phyloP scores from a whole-genome alignment of 2,888 invertebrate genomes.

The Caenorhabditis japonica region DNA sequence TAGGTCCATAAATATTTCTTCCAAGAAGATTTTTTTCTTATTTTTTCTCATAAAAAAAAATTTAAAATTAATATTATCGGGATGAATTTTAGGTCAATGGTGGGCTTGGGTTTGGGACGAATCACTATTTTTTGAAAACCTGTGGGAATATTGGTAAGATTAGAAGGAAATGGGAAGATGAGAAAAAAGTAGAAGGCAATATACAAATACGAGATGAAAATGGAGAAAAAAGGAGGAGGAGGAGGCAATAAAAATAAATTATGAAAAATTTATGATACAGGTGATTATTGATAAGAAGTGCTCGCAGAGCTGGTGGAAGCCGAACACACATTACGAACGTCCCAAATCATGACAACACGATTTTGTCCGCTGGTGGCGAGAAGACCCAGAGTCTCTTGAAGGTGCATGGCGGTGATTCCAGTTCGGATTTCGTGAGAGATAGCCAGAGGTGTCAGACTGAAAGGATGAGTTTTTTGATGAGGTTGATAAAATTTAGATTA shows the following conservation, averaged over 20 bases:
- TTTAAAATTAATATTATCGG: not conserved
- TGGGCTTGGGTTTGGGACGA: no score
- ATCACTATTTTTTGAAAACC: constrained; percentile 23
- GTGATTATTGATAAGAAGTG: not conserved
- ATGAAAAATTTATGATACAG: not conserved
- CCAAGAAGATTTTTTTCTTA: no score
- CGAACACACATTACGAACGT: constrained; percentile 58
- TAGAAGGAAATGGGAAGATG: constrained; percentile 9
- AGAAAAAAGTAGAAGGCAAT: not conserved
- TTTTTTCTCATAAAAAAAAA: no score
- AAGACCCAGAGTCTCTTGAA: constrained; percentile 90
- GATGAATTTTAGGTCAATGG: not conserved
- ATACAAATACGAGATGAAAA: constrained; percentile 4
- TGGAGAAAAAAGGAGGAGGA: no score
- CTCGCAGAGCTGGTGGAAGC: not conserved
- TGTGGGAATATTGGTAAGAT: constrained; percentile 23
- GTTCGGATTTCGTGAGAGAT: constrained; percentile 96
- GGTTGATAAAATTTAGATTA: constrained; percentile 5
- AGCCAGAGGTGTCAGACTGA: constrained; percentile 91
- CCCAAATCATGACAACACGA: constrained; percentile 86
- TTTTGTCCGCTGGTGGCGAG: constrained; percentile 95
- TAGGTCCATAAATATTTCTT: not conserved
- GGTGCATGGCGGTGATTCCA: constrained; percentile 86
- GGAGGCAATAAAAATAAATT: constrained; percentile 1
- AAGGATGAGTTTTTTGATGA: constrained; percentile 76